Evolutionary conservation across 2,113 vertebrate species (phyloP), one percentile per base, ranked within the genome.

Genomic region (Leptobrachium ailaonicum): DNA sequence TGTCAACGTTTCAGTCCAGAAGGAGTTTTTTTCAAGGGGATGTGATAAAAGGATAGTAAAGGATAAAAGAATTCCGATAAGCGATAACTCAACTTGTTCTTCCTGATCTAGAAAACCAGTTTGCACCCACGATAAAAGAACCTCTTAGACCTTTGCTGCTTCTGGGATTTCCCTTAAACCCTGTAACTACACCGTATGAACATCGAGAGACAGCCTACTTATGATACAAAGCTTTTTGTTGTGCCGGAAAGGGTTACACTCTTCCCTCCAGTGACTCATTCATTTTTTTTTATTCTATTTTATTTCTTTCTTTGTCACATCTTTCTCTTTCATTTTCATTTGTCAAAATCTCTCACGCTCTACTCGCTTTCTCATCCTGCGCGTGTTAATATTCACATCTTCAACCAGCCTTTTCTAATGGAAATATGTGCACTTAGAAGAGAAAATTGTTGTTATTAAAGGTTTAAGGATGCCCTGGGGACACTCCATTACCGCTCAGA

Each of bases 381-480:
- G 44, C 1, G 6, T 20, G 40, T 79, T 68, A 73, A 67, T 83
- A 77, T 66, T 83, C 50, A 82, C 5, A 8, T 60, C n/a, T 2
- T 81, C 41, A 60, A 20, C 83, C 84, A 20, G 41, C 74, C 82
- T 85, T 89, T 84, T 79, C 79, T 81, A 80, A 84, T 83, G 74
- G 77, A 86, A 84, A 85, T 84, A 71, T 73, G 58, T n/a, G 72
- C 71, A 81, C 60, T 83, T 86, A 81, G 83, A 58, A 77, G 68
- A 71, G 68, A 66, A 50, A 64, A 71, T 62, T 71, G 67, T 85
- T 88, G 73, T 85, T 85, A 83, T 86, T 88, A 84, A 84, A 83
- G 83, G 84, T 82, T 85, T 86, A 83, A 84, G 73, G 85, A 73
- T 82, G 74, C 83, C 78, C 75, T 40, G 53, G 75, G 75, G 85